Base-by-base conservation (phyloP, 2,797 vertebrate species). In the Coluber constrictor region DNA sequence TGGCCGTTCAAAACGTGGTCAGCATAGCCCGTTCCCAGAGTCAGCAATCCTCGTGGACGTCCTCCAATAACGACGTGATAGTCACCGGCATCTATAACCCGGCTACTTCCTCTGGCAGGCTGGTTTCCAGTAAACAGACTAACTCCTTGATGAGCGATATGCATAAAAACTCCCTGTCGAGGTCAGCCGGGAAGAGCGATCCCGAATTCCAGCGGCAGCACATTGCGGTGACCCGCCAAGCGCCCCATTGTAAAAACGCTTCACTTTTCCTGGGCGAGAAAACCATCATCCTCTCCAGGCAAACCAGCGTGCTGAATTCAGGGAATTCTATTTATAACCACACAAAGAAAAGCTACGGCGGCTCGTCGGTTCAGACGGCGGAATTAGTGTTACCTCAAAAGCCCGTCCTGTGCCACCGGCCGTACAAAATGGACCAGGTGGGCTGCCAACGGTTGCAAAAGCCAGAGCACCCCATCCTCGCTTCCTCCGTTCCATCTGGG, bases 61-160 rank as follows among this genome's bases (percentile, higher is more conserved):
- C 98, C 20, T 98, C 98, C 90, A 98, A 98, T 92, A 98, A 98
- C 0, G 99, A 99, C 32, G 98, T 99, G 47, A 98, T 99, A 93
- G 97, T 99, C 93, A 99, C 98, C 12, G 98, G 99, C 95, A 98
- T 99, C 94, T 99, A 99, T 95, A 99, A 98, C 89, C 97, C 99
- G 16, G 96, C 96, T 51, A 96, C 94, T 63, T 97, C 97, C 0
- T 95, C 96, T 0, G 92, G 95, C 92, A 97, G 97, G 91, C 97
- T 97, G 79, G 98, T 97, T 87, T 93, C 96, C 88, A 29, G 95
- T 32, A 97, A 97, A 87, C 97, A 97, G 95, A 93, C 93, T 4
- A 97, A 92, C 7, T 15, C 94, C 86, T 94, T 97, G 9, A 2
- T 97, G 96, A 92, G 94, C 23, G 97, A 98, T 92, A 91, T 97